Evolutionary conservation across 2,888 invertebrate genomes (phyloP).

Genomic region (Zygothrica quintamaculata): DNA sequence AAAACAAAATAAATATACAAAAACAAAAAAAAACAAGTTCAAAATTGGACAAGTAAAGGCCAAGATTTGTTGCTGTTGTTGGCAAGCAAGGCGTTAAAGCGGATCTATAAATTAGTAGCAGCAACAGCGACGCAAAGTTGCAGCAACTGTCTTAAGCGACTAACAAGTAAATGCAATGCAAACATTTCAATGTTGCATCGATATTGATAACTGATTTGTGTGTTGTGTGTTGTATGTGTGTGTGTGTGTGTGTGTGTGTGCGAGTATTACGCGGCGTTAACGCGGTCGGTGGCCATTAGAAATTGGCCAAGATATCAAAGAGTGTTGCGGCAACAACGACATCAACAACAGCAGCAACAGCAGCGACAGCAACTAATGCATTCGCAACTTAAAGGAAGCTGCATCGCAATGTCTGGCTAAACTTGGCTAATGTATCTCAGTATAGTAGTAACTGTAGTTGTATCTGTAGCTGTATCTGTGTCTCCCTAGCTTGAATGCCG

Average conservation of each 20-base stretch:
- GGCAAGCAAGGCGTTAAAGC: slow-evolving; percentile 29
- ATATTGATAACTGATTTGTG: slow-evolving; percentile 48
- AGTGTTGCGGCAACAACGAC: slow-evolving; percentile 59
- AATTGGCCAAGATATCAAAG: slow-evolving; percentile 75
- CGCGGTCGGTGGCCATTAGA: slow-evolving; percentile 58
- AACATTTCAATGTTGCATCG: slow-evolving; percentile 36
- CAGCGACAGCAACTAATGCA: slow-evolving; percentile 47
- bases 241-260: neutral
- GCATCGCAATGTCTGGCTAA: slow-evolving; percentile 59
- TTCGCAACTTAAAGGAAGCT: slow-evolving; percentile 63
- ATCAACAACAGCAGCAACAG: slow-evolving; percentile 25
- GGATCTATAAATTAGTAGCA: slow-evolving; percentile 68
- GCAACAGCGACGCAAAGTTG: slow-evolving; percentile 29
- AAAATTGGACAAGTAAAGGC: slow-evolving; percentile 6
- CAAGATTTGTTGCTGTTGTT: slow-evolving; percentile 20
- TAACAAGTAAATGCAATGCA: slow-evolving; percentile 23
- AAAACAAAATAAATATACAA: slow-evolving; percentile 18
- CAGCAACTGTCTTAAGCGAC: slow-evolving; percentile 36
- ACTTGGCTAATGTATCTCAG: slow-evolving; percentile 66
- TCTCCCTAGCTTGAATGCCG: slow-evolving; percentile 43
- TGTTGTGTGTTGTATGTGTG: too few species aligned
- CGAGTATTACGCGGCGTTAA: slow-evolving; percentile 30
- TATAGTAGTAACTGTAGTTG: slow-evolving; percentile 14
- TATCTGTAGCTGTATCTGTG: slow-evolving; percentile 14
- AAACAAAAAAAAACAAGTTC: slow-evolving; percentile 31